Evolutionary conservation across 2,888 invertebrate genomes (phyloP).

Genomic region (Dinocampus coccinellae): DNA sequence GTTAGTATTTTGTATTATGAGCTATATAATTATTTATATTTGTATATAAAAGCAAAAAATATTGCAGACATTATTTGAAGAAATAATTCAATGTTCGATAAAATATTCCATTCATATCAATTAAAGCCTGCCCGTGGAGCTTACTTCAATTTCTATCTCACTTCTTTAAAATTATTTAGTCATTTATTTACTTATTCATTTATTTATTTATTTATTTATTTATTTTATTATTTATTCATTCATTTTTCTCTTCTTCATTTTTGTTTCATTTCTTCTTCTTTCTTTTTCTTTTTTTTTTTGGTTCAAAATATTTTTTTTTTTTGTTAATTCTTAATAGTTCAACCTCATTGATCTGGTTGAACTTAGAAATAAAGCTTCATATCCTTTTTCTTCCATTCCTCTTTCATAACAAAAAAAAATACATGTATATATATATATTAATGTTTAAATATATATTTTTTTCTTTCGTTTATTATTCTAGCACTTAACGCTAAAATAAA

Average conservation of each 20-base stretch:
- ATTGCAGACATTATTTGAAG: slow-evolving; percentile 9
- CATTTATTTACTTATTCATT: slow-evolving; percentile 40
- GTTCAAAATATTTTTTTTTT: slow-evolving; percentile 9
- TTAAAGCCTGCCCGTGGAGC: slow-evolving; percentile 53
- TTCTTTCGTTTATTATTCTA: not conserved
- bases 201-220: no score
- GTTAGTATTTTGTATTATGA: slow-evolving; percentile 41
- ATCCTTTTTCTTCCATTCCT: slow-evolving; percentile 28
- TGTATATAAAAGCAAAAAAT: not conserved
- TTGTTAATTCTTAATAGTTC: slow-evolving; percentile 21
- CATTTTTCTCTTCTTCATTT: slow-evolving; percentile 32
- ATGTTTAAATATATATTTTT: slow-evolving; percentile 27
- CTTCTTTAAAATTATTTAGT: slow-evolving; percentile 33
- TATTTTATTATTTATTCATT: slow-evolving; percentile 14
- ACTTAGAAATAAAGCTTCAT: slow-evolving; percentile 8
- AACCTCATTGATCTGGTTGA: not conserved
- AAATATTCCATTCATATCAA: slow-evolving; percentile 13
- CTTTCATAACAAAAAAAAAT: slow-evolving; percentile 45
- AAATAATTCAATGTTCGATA: slow-evolving; percentile 21
- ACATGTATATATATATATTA: slow-evolving; percentile 37
- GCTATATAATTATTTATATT: not conserved
- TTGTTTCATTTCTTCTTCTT: slow-evolving; percentile 34
- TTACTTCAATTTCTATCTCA: slow-evolving; percentile 29
- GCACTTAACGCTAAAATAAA: slow-evolving; percentile 1
- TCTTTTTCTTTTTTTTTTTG: slow-evolving; percentile 9